Percentiles rank a stretch among this genome's conserved stretches.
These are phyloP conservation scores for Menidia menidia DNA, from an alignment of 2,797 vertebrate genomes.

Conservation along the genomic window DNA sequence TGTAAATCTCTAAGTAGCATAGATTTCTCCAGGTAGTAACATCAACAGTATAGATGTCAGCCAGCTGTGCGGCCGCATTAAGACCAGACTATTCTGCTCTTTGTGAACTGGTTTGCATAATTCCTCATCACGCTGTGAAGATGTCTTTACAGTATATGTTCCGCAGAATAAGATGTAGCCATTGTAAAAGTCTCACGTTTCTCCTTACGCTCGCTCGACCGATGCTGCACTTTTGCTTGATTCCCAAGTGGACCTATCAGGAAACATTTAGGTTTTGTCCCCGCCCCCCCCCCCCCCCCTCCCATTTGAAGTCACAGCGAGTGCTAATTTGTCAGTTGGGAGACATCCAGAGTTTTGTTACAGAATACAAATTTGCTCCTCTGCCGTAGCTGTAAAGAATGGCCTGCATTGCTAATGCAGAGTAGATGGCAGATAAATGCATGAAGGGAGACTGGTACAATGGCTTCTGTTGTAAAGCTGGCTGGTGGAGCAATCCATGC, in stretches of 20 bases:
- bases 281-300: background rate
- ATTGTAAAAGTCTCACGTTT: slow-evolving; percentile 69
- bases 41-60: slow-evolving; percentile 66
- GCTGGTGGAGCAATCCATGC: slow-evolving; percentile 59
- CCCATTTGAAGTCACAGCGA: slow-evolving; percentile 63
- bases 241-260: slow-evolving; percentile 68
- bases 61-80: slow-evolving; percentile 66
- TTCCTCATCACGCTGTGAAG: slow-evolving; percentile 60
- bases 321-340: slow-evolving; percentile 71
- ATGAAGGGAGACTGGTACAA: slow-evolving; percentile 73
- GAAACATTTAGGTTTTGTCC: slow-evolving; percentile 66
- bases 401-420: slow-evolving; percentile 70
- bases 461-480: slow-evolving; percentile 72
- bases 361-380: slow-evolving; percentile 75
- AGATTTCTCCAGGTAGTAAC: slow-evolving; percentile 66
- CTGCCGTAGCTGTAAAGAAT: slow-evolving; percentile 65
- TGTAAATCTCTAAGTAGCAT: slow-evolving; percentile 71
- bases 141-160: slow-evolving; percentile 67
- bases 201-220: slow-evolving; percentile 59
- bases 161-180: slow-evolving; percentile 75
- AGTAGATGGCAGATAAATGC: slow-evolving; percentile 73
- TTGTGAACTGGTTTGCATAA: slow-evolving; percentile 61
- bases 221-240: slow-evolving; percentile 66
- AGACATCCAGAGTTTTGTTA: slow-evolving; percentile 70
- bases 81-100: slow-evolving; percentile 64